phyloP scores from a whole-genome alignment of 2,888 invertebrate genomes.

The Mythimna loreyi region DNA sequence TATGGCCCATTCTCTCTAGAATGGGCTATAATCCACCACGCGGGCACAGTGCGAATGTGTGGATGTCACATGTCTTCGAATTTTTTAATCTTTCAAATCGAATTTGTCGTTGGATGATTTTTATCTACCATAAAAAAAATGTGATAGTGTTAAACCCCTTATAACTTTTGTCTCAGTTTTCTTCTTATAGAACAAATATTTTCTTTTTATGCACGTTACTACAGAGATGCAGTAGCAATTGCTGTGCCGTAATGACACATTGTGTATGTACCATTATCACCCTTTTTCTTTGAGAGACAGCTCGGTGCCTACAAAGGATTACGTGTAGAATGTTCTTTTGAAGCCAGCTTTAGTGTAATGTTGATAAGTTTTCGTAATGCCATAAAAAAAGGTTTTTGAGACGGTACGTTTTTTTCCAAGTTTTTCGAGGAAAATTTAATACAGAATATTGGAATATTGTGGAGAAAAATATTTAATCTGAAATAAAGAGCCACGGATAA shows the following conservation, averaged over 20 bases:
- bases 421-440: no score
- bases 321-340: slow-evolving; percentile 30
- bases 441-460: no score
- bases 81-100: no score
- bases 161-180: background rate
- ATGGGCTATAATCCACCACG: no score
- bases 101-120: no score
- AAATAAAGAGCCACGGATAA: background rate
- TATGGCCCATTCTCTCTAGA: no score
- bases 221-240: slow-evolving; percentile 6
- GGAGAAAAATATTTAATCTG: background rate
- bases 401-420: background rate
- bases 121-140: no score
- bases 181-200: background rate
- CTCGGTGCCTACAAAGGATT: slow-evolving; percentile 20
- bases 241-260: slow-evolving; percentile 14
- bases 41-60: no score
- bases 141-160: no score
- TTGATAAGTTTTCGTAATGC: background rate
- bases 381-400: background rate
- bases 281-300: slow-evolving; percentile 28
- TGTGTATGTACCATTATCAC: slow-evolving; percentile 32
- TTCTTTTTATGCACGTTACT: background rate
- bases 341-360: slow-evolving; percentile 11
- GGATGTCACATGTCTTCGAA: no score